Base-by-base conservation (phyloP, 2,888 invertebrate species). In the Eudasyphora cyanicolor region DNA sequence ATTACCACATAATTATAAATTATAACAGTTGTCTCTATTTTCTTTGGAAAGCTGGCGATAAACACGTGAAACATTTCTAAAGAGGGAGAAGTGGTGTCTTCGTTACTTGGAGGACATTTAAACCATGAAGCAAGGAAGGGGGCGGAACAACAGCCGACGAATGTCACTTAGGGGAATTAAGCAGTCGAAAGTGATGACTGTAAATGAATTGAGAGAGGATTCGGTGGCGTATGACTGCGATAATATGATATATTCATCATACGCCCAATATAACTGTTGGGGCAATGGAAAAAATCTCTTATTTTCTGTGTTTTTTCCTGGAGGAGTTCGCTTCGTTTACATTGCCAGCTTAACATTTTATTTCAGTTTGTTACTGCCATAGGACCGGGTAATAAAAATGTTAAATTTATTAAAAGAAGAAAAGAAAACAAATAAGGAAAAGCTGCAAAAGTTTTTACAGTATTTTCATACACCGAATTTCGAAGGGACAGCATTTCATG, bases 1-100 rank as follows among this genome's bases (percentile, higher is more conserved):
- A 21, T 67, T 42, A 67, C 67, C 67, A 67, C 67, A 42, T 42
- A 67, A 67, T 67, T 67, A 67, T 67, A 67, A 67, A 67, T 67
- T 67, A 42, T 67, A 14, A 12, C 38, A 21, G 12, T 24, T 12
- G 67, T 14, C 27, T 24, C 38, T n/a, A n/a, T n/a, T n/a, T n/a
- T n/a, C n/a, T n/a, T n/a, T n/a, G n/a, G n/a, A n/a, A n/a, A n/a
- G n/a, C n/a, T n/a, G n/a, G n/a, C n/a, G n/a, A n/a, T n/a, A 14
- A 14, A n/a, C n/a, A n/a, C n/a, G n/a, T n/a, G n/a, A n/a, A n/a
- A n/a, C n/a, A n/a, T 38, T 64, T 38, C 29, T 38, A 38, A n/a
- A 7, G 32, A 8, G 51, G 51, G 67, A 38, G 42, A 67, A 21
- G 42, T 42, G 67, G 38, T n/a, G n/a, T n/a, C n/a, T n/a, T n/a